Evolutionary conservation across 2,113 vertebrate species (phyloP), one percentile per base, ranked within the genome.

Genomic region (Chunga burmeisteri): DNA sequence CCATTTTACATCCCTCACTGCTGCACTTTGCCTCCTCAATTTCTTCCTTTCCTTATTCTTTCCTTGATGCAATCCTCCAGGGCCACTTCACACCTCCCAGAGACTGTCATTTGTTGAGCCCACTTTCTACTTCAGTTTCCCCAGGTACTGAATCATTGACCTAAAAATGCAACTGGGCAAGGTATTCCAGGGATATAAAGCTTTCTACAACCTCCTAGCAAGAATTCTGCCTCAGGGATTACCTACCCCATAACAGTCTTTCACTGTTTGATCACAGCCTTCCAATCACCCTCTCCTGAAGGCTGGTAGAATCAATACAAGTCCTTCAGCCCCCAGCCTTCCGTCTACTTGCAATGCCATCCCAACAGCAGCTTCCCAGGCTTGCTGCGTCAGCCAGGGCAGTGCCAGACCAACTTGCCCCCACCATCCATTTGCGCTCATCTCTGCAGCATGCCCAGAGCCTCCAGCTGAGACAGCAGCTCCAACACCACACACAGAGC

Each of bases 361-460:
- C 59, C 34, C 73, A 34, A 17, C 7, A 56, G 82, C 71, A 78
- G 40, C 68, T 36, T 68, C 53, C 15, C 36, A 50, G 47, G 23
- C 66, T 67, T 26, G 2, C 44, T 34, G 3, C 52, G 32, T 32
- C 63, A 73, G 62, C 2, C 0, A 1, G 38, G 16, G 21, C 22
- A 27, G 7, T 42, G 70, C 70, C 61, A 81, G 88, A 8, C 23
- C 40, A 34, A 16, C 52, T 20, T n/a, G 47, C n/a, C 47, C 72
- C 42, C 52, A 46, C 47, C 10, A 13, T 5, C 30, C 9, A 0
- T 40, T 29, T 21, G 16, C 1, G 3, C 27, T 23, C 23, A 29
- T 30, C 68, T 53, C 47, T 81, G 53, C 58, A 65, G 63, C 16
- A 9, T 32, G 55, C 56, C 84, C 87, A 74, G 46, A 67, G 42